phyloP scores from a whole-genome alignment of 2,888 invertebrate species.

The Lamproptera curius region DNA sequence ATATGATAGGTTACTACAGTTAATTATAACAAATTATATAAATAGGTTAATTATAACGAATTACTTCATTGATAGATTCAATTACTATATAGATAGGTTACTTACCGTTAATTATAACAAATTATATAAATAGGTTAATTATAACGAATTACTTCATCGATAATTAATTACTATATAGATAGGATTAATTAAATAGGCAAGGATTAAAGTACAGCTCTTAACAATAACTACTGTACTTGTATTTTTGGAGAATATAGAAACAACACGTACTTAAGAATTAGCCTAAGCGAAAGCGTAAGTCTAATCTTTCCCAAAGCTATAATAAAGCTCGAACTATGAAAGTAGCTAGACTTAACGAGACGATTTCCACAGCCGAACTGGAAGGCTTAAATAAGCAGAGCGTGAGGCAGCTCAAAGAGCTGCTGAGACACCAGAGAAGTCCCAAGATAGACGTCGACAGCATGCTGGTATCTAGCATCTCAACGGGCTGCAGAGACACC shows the following conservation, averaged over 20 bases:
- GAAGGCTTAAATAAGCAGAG: slow-evolving; percentile 22
- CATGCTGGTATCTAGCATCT: too few relatives aligned
- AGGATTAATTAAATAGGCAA: slow-evolving; percentile 20
- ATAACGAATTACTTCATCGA: too few relatives aligned
- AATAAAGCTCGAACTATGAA: slow-evolving; percentile 25
- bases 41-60: too few relatives aligned
- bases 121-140: too few relatives aligned
- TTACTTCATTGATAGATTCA: too few relatives aligned
- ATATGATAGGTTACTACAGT: too few relatives aligned
- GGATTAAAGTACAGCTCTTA: slow-evolving; percentile 23
- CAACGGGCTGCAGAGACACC: too few relatives aligned
- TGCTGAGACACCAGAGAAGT: slow-evolving; percentile 25
- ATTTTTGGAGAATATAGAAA: slow-evolving; percentile 23
- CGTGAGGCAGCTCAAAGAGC: slow-evolving; percentile 23
- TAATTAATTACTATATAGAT: slow-evolving; percentile 13
- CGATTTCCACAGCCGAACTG: too few relatives aligned
- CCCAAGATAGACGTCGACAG: too few relatives aligned
- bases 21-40: too few relatives aligned
- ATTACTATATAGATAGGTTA: too few relatives aligned
- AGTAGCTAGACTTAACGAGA: slow-evolving; percentile 21
- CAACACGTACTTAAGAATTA: slow-evolving; percentile 17
- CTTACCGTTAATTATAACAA: too few relatives aligned
- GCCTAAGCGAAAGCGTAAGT: slow-evolving; percentile 24
- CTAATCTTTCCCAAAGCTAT: slow-evolving; percentile 25
- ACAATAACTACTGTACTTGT: slow-evolving; percentile 24